phyloP scores from a whole-genome alignment of 1,140 invertebrate species.

The Drosophila obscura region DNA sequence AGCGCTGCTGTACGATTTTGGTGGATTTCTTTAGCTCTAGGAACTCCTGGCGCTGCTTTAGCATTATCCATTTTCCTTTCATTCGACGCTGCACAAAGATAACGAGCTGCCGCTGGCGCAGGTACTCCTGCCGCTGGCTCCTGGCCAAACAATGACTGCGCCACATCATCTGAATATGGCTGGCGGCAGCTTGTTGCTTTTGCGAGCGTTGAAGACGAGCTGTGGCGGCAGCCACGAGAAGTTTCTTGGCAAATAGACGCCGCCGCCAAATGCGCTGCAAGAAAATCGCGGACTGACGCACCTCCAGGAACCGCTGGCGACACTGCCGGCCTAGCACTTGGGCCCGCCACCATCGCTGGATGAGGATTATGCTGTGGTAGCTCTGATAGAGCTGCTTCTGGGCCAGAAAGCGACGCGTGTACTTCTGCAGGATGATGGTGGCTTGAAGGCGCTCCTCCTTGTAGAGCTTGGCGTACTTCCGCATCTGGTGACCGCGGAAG shows the following conservation, averaged over 20 bases:
- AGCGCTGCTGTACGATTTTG: slow-evolving; percentile 84
- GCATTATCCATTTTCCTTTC: slow-evolving; percentile 62
- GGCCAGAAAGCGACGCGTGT: slow-evolving; percentile 85
- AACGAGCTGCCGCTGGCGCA: slow-evolving; percentile 34
- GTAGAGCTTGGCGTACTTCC: slow-evolving; percentile 83
- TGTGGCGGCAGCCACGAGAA: slow-evolving; percentile 49
- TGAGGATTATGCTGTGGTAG: slow-evolving; percentile 61
- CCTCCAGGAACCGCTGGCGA: slow-evolving; percentile 52
- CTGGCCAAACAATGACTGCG: slow-evolving; percentile 32
- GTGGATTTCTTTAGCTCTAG: slow-evolving; percentile 65
- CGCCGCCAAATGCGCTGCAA: slow-evolving; percentile 67
- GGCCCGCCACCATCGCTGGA: slow-evolving; percentile 84
- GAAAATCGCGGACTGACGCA: slow-evolving; percentile 53
- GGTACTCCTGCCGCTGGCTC: slow-evolving; percentile 28
- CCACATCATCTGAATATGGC: slow-evolving; percentile 63
- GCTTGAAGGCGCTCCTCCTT: slow-evolving; percentile 78
- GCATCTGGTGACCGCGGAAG: slow-evolving; percentile 85
- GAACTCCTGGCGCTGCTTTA: slow-evolving; percentile 32
- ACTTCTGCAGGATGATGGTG: slow-evolving; percentile 85
- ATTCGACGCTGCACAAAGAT: slow-evolving; percentile 65
- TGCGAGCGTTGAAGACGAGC: slow-evolving; percentile 55
- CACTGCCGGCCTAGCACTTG: slow-evolving; percentile 36
- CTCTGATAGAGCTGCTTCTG: slow-evolving; percentile 80
- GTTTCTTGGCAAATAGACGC: slow-evolving; percentile 49
- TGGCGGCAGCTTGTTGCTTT: slow-evolving; percentile 59